Percentiles rank a stretch among this genome's conserved stretches.
These are phyloP conservation scores for Clarias batrachus DNA, from an alignment of 2,113 vertebrate species.

Conservation along the genomic window DNA sequence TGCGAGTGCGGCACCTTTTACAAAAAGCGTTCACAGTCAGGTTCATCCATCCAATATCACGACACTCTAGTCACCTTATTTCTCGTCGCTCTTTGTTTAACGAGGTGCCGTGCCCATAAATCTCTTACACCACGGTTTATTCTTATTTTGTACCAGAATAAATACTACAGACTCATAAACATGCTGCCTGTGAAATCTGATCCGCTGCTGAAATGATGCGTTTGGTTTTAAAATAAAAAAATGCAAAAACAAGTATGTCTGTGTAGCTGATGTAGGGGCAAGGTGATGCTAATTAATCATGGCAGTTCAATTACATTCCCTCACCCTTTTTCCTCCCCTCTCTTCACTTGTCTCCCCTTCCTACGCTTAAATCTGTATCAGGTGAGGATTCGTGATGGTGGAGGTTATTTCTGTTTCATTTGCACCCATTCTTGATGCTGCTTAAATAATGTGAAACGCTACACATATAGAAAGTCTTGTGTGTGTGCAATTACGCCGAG, in stretches of 20 bases:
- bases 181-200: slow-evolving; percentile 70
- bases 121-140: slow-evolving; percentile 17
- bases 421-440: background rate
- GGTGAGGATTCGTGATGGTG: slow-evolving; percentile 41
- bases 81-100: slow-evolving; percentile 5
- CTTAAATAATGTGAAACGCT: background rate
- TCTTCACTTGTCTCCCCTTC: slow-evolving; percentile 58
- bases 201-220: slow-evolving; percentile 33
- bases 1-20: background rate
- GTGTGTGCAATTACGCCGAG: background rate
- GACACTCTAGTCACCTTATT: background rate
- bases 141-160: slow-evolving; percentile 55
- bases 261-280: slow-evolving; percentile 66
- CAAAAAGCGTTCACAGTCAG: background rate
- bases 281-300: slow-evolving; percentile 72
- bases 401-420: slow-evolving; percentile 16
- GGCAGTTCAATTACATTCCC: slow-evolving; percentile 73
- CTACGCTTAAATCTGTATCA: slow-evolving; percentile 18
- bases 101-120: background rate
- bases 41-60: background rate
- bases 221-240: slow-evolving; percentile 57
- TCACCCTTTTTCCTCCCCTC: slow-evolving; percentile 53
- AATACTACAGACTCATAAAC: slow-evolving; percentile 61
- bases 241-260: slow-evolving; percentile 61
- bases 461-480: background rate